Conservation (phyloP, 2,113 vertebrate species). For the Phalacrocorax carbo region DNA sequence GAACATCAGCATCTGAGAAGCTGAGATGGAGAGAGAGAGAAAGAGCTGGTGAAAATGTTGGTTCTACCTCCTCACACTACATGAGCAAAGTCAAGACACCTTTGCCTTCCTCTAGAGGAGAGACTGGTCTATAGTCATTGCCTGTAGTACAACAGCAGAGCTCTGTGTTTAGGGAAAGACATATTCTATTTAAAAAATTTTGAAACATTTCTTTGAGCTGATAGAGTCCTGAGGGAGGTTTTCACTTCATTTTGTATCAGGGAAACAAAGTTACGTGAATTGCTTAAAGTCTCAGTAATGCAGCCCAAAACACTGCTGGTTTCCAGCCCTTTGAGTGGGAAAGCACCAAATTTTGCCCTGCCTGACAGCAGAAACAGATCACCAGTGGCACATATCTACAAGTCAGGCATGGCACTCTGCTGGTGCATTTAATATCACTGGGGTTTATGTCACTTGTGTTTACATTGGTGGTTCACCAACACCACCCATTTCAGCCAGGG, state of each 20-base stretch:
- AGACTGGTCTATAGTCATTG: neutral
- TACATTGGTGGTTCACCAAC: neutral
- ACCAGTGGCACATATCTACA: neutral
- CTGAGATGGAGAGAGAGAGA: slow-evolving; percentile 53
- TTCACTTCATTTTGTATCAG: neutral
- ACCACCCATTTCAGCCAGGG: neutral
- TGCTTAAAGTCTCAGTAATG: fast-evolving
- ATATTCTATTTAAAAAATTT: neutral
- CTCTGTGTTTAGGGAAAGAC: neutral
- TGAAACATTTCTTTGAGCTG: neutral
- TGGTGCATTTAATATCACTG: neutral
- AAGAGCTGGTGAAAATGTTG: neutral
- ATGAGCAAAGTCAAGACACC: neutral
- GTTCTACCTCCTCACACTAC: neutral
- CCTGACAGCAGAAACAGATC: neutral
- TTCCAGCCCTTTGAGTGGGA: neutral
- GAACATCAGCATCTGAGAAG: slow-evolving; percentile 83
- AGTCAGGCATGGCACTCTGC: neutral
- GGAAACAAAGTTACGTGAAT: neutral
- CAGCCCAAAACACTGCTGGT: neutral
- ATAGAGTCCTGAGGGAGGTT: neutral
- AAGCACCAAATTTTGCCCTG: neutral
- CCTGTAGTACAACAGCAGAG: neutral
- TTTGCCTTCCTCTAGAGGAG: neutral
- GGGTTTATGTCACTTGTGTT: neutral